Base-by-base conservation (phyloP, 2,113 vertebrate species). In the Cariama cristata region DNA sequence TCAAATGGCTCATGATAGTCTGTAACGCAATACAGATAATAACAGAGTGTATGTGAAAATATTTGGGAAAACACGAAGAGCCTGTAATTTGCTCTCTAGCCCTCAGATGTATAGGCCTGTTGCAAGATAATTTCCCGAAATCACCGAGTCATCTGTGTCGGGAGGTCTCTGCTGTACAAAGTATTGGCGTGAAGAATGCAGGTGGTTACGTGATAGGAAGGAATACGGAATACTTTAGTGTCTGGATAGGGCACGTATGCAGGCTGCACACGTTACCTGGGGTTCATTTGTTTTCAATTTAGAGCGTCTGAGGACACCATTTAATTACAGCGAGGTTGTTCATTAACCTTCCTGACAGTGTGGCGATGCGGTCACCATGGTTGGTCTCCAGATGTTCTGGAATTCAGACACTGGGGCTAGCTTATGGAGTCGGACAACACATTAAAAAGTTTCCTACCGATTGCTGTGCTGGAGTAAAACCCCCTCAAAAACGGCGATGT, bases 1-100 rank as follows among this genome's bases (percentile, higher is more conserved):
- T 72, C 66, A 26, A 88, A 82, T 69, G 52, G 73, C 62, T 96
- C 86, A 85, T 38, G 95, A 95, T 94, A 91, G 86, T 56, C 60
- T 85, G n/a, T 79, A 95, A 90, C 55, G 86, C 93, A 97, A 86
- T 85, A 90, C 5, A 93, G 83, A 73, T 94, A 96, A 97, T 97
- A 91, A 97, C 82, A 97, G 82, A 96, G 80, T 17, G 0, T 14
- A 68, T n/a, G 60, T 79, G 44, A 94, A 92, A 94, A 91, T 89
- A 92, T 72, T 92, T 86, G 68, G 83, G 69, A 72, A 95, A 95
- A 82, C 91, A 94, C 72, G 27, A 81, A 27, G 40, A 94, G 66
- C 64, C 93, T 96, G 73, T 95, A 96, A 94, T 97, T 97, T 96
- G 52, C 56, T 89, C 44, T 87, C 44, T 75, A 85, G 58, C 44